These are phyloP conservation scores for Lamproptera curius DNA, from an alignment of 2,888 invertebrate species.

Conservation along the genomic window DNA sequence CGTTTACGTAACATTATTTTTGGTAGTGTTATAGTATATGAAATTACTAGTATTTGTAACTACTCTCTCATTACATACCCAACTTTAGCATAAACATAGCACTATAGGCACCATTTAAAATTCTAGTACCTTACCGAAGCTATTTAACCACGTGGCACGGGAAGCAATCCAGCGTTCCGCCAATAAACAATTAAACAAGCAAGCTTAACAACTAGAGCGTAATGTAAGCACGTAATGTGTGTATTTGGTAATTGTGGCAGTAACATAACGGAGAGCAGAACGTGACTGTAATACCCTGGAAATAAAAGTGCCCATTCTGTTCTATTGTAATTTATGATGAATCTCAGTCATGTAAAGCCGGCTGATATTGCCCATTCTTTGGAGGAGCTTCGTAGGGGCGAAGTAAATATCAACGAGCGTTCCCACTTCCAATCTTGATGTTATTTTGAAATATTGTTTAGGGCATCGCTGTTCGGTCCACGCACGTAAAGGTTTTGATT, in stretches of 20 bases:
- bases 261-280: constrained; percentile 49
- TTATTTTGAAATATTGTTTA: constrained; percentile 24
- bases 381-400: constrained; percentile 30
- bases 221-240: constrained; percentile 35
- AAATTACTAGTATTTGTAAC: too few species aligned
- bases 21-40: too few species aligned
- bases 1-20: too few species aligned
- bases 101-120: too few species aligned
- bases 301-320: constrained; percentile 48
- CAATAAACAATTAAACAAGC: constrained; percentile 38
- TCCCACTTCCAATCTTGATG: constrained; percentile 20
- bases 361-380: constrained; percentile 38
- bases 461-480: constrained; percentile 12
- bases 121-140: background rate
- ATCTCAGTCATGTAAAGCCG: constrained; percentile 35
- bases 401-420: constrained; percentile 24
- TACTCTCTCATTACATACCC: too few species aligned
- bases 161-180: constrained; percentile 30
- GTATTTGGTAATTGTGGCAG: constrained; percentile 64
- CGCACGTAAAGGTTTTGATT: constrained; percentile 16
- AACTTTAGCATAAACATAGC: too few species aligned
- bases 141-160: constrained; percentile 28
- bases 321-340: constrained; percentile 40
- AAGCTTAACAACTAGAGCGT: constrained; percentile 31
- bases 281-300: constrained; percentile 58